Evolutionary conservation across 2,113 vertebrate genomes (phyloP).

Genomic region (Bothrops jararaca): DNA sequence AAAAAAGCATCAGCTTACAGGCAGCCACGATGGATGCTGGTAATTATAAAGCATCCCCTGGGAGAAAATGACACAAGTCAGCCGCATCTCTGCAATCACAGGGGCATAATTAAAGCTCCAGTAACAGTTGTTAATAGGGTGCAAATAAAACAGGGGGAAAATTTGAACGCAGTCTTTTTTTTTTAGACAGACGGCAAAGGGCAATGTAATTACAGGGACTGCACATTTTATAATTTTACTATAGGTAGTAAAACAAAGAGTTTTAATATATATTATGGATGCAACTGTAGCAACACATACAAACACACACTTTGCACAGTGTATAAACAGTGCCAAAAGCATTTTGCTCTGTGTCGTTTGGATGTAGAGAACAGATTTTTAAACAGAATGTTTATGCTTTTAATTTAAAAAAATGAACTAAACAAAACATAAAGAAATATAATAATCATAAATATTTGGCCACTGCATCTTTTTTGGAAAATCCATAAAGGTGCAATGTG

Average conservation of each 20-base stretch:
- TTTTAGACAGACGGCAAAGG: constrained; percentile 74
- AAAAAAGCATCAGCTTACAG: constrained; percentile 84
- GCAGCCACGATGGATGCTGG: constrained; percentile 94
- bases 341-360: constrained; percentile 66
- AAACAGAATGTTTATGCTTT: constrained; percentile 73
- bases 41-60: constrained; percentile 97
- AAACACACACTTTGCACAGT: constrained; percentile 23
- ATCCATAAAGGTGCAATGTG: constrained; percentile 62
- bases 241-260: constrained; percentile 69
- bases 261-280: constrained; percentile 60
- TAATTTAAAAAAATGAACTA: constrained; percentile 67
- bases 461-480: constrained; percentile 65
- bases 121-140: constrained; percentile 99
- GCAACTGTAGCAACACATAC: constrained; percentile 35
- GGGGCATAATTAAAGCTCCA: constrained; percentile 96
- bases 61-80: constrained; percentile 95
- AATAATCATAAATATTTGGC: constrained; percentile 69
- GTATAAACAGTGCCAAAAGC: constrained; percentile 60
- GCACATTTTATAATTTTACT: constrained; percentile 72
- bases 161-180: constrained; percentile 76
- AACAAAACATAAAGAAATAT: constrained; percentile 67
- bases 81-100: constrained; percentile 90
- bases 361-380: constrained; percentile 72
- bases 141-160: constrained; percentile 89
- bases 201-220: constrained; percentile 75